These are phyloP conservation scores for Ceratosolen solmsi DNA, from an alignment of 1,140 invertebrate species.

Conservation along the genomic window DNA sequence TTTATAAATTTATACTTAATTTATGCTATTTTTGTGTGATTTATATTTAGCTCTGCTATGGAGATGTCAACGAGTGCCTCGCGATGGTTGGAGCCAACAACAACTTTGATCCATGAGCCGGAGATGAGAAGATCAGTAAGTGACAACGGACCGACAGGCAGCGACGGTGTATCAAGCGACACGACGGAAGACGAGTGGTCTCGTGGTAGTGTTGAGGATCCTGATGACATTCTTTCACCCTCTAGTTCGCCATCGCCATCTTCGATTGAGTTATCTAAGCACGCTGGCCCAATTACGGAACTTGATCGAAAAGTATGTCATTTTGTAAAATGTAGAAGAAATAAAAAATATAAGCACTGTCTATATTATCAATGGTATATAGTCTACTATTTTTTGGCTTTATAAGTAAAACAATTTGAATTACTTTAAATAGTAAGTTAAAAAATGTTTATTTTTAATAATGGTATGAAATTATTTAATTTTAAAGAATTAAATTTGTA, in stretches of 20 bases:
- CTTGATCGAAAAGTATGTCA: slow-evolving; percentile 68
- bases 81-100: slow-evolving; percentile 67
- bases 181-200: slow-evolving; percentile 82
- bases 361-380: too few species aligned
- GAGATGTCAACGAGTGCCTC: slow-evolving; percentile 63
- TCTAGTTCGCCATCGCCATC: slow-evolving; percentile 67
- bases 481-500: too few species aligned
- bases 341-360: too few species aligned
- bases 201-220: slow-evolving; percentile 77
- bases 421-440: too few species aligned
- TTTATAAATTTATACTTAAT: too few species aligned
- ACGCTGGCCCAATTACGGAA: slow-evolving; percentile 69
- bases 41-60: slow-evolving; percentile 64
- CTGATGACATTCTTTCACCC: slow-evolving; percentile 71
- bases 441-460: too few species aligned
- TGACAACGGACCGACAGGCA: slow-evolving; percentile 73
- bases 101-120: slow-evolving; percentile 57
- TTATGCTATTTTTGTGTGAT: background rate
- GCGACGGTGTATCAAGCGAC: slow-evolving; percentile 79
- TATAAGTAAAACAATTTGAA: too few species aligned
- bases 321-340: too few species aligned
- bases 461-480: too few species aligned
- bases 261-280: slow-evolving; percentile 59
- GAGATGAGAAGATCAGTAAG: slow-evolving; percentile 72
- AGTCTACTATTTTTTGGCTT: too few species aligned